Evolutionary conservation across 1,140 invertebrate species (phyloP).

Genomic region (Drosophila persimilis): DNA sequence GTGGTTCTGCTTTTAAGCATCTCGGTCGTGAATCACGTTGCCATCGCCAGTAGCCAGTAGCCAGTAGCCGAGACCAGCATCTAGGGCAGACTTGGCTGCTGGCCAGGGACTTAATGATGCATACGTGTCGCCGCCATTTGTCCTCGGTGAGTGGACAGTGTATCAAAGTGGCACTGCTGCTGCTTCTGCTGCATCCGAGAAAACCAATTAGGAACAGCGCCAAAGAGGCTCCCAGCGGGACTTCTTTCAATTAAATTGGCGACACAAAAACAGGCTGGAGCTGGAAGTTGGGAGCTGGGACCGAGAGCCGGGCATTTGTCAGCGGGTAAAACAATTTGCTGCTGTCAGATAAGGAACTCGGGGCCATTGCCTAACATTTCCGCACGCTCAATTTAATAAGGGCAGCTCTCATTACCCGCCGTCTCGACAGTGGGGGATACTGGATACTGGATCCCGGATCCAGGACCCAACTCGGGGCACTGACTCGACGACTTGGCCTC

Average conservation of each 20-base stretch:
- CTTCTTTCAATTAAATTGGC: constrained; percentile 50
- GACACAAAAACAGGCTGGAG: constrained; percentile 27
- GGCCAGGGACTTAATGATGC: constrained; percentile 69
- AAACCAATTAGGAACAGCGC: constrained; percentile 70
- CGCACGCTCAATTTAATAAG: constrained; percentile 49
- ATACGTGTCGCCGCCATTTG: constrained; percentile 66
- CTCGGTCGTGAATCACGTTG: too few species aligned
- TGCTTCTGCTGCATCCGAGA: constrained; percentile 27
- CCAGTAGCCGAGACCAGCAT: too few species aligned
- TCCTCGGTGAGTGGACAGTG: constrained; percentile 30
- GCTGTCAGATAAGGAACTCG: constrained; percentile 42
- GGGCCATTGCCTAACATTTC: constrained; percentile 50
- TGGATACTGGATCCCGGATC: not conserved
- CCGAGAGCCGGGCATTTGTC: constrained; percentile 32
- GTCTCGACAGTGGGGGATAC: constrained; percentile 3
- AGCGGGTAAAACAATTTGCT: constrained; percentile 47
- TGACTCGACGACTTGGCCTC: too few species aligned
- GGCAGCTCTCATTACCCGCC: constrained; percentile 43
- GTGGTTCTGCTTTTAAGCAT: too few species aligned
- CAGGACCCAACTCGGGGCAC: not conserved
- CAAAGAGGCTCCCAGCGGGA: constrained; percentile 52
- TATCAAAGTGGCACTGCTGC: constrained; percentile 38
- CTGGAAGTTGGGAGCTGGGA: constrained; percentile 2
- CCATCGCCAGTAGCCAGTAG: too few species aligned
- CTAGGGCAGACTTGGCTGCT: constrained; percentile 38